Evolutionary conservation across 2,888 invertebrate genomes (phyloP), one percentile per base, ranked within the genome.

Genomic region (Lithophane leautieri): DNA sequence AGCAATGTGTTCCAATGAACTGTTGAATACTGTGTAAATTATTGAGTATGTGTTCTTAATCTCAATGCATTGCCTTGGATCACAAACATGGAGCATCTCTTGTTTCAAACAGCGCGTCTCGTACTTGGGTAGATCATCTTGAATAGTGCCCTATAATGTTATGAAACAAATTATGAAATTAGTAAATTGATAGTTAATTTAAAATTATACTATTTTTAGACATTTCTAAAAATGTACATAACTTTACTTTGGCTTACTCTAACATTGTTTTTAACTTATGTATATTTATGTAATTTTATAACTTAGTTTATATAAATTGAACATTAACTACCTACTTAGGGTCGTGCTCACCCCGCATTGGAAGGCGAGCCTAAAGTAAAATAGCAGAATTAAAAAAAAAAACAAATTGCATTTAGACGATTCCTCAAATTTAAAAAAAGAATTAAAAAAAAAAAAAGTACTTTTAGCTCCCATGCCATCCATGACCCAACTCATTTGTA

Each of bases 171-270:
- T 62, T 40, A 67, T 75, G 67, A 61, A 62, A 47, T 70, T 82
- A 80, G 76, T 34, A 74, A 87, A 82, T 78, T 76, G 1, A 68
- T 85, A 77, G 72, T 79, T 72, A 66, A 78, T 79, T 58, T 61
- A 63, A 56, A 28, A 67, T 69, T 68, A 62, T 76, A 73, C 52
- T 63, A 80, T 81, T 69, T 85, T 65, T 65, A 73, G 70, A 70
- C 28, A 54, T 66, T 68, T 69, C 40, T 42, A 28, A 65, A 66
- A 67, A 68, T 87, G 83, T 83, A 85, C 44, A 84, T 78, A 83
- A 50, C 40, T 50, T 34, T 47, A 54, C 25, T 73, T 67, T 61
- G 34, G 70, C 70, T 82, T 79, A 54, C 50, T 81, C 54, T 63
- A 56, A 60, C 44, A 47, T 71, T 79, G 25, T 81, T 79, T 83